Percentiles rank a stretch among this genome's conserved stretches.
Conservation (phyloP, 2,113 vertebrate species). For the Merops nubicus region DNA sequence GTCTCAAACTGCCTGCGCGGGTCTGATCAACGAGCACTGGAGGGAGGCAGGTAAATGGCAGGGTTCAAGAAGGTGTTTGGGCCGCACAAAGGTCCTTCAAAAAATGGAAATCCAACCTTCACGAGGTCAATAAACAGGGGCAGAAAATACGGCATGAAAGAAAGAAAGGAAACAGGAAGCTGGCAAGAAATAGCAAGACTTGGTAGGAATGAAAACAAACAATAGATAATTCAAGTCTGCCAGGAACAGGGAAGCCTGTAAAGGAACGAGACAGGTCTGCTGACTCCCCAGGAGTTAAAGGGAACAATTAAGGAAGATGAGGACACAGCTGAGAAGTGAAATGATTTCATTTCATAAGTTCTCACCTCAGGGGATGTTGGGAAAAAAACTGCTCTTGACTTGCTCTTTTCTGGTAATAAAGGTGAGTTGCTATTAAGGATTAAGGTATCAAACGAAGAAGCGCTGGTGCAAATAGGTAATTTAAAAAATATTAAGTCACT, state of each 20-base stretch:
- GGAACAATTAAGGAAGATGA: constrained; percentile 65
- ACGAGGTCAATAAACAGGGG: neutral
- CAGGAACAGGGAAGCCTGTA: constrained; percentile 57
- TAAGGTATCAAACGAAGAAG: constrained; percentile 62
- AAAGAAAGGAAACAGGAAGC: constrained; percentile 59
- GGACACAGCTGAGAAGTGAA: constrained; percentile 51
- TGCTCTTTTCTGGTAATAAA: constrained; percentile 61
- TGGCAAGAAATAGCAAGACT: neutral
- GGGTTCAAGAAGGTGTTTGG: neutral
- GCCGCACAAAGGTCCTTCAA: neutral
- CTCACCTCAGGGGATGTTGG: constrained; percentile 53
- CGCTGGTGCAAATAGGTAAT: constrained; percentile 52
- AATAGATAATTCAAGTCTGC: constrained; percentile 51
- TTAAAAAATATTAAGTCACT: constrained; percentile 46
- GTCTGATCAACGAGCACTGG: accelerated
- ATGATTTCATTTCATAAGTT: constrained; percentile 65
- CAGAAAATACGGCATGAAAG: constrained; percentile 31
- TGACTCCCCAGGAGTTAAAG: constrained; percentile 43
- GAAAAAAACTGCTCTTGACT: constrained; percentile 35
- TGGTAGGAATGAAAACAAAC: constrained; percentile 17
- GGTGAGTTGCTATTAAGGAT: constrained; percentile 63
- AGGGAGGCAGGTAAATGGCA: neutral
- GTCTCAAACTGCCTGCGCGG: neutral
- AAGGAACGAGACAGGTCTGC: constrained; percentile 30
- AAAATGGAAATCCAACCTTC: constrained; percentile 1